Evolutionary conservation across 2,113 vertebrate species (phyloP).

Genomic region (Melanostigma gelatinosum): DNA sequence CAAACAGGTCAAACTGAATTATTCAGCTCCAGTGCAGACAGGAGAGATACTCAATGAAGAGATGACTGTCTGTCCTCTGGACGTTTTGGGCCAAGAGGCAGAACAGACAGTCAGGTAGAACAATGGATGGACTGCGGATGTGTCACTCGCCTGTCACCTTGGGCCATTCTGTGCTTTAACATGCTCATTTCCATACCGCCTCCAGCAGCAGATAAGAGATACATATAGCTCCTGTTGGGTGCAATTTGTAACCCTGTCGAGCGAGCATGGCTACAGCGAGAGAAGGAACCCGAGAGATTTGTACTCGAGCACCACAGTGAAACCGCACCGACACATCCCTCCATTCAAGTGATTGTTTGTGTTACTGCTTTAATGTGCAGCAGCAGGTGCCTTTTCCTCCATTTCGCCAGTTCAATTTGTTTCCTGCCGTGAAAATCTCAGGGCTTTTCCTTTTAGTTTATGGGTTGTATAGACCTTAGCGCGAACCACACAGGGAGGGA

Average conservation of each 20-base stretch:
- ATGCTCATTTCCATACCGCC: slow-evolving; percentile 37
- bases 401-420: slow-evolving; percentile 73
- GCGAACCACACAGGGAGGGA: slow-evolving; percentile 29
- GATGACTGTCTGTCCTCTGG: neutral
- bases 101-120: slow-evolving; percentile 16
- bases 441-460: slow-evolving; percentile 63
- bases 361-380: slow-evolving; percentile 63
- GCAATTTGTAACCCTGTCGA: slow-evolving; percentile 47
- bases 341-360: slow-evolving; percentile 55
- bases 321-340: slow-evolving; percentile 49
- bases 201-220: slow-evolving; percentile 52
- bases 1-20: slow-evolving; percentile 6
- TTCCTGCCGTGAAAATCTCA: slow-evolving; percentile 68
- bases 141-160: slow-evolving; percentile 63
- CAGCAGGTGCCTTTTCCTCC: slow-evolving; percentile 69
- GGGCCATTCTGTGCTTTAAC: slow-evolving; percentile 45
- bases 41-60: neutral
- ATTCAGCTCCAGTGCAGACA: neutral
- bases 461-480: slow-evolving; percentile 40
- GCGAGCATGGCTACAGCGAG: slow-evolving; percentile 18
- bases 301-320: slow-evolving; percentile 30
- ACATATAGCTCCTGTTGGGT: slow-evolving; percentile 35
- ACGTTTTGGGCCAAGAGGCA: neutral
- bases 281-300: slow-evolving; percentile 45
- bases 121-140: slow-evolving; percentile 18